These are phyloP conservation scores for Leptobrachium leishanense DNA, from an alignment of 2,113 vertebrate genomes.

Conservation along the genomic window DNA sequence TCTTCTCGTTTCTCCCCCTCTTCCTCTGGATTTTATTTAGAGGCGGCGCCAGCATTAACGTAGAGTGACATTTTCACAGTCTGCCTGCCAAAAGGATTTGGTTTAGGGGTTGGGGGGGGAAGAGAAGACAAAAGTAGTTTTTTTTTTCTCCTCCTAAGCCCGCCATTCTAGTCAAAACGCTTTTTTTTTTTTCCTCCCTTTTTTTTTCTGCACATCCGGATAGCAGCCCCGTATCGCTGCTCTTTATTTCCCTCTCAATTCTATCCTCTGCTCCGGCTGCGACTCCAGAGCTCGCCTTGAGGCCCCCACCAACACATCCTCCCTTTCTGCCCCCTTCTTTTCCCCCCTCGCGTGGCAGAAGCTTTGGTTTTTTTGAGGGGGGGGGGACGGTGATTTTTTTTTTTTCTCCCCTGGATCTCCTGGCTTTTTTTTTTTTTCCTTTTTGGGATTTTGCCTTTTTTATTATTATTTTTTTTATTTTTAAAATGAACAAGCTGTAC, in stretches of 20 bases:
- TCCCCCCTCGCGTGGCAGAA: neutral
- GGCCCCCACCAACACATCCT: neutral
- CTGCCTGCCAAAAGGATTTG: slow-evolving; percentile 78
- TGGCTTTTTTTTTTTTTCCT: slow-evolving; percentile 9
- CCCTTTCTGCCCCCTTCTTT: neutral
- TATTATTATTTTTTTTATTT: slow-evolving; percentile 32
- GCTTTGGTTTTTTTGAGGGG: neutral
- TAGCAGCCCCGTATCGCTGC: slow-evolving; percentile 48
- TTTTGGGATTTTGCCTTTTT: slow-evolving; percentile 18
- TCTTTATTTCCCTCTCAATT: slow-evolving; percentile 28
- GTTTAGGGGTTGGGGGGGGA: slow-evolving; percentile 63
- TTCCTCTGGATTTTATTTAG: slow-evolving; percentile 67
- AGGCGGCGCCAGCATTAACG: slow-evolving; percentile 84
- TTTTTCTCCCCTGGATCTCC: neutral
- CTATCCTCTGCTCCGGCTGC: neutral
- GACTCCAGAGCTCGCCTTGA: neutral
- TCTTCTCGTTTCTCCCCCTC: slow-evolving; percentile 34
- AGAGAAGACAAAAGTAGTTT: slow-evolving; percentile 77
- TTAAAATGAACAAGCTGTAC: slow-evolving; percentile 97
- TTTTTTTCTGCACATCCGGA: slow-evolving; percentile 56
- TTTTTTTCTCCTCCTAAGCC: slow-evolving; percentile 58
- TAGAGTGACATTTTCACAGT: slow-evolving; percentile 88
- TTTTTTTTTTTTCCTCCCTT: slow-evolving; percentile 53
- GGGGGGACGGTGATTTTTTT: neutral
- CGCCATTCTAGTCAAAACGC: slow-evolving; percentile 62